phyloP scores from a whole-genome alignment of 2,113 vertebrate species.

The Tretioscincus oriximinensis region DNA sequence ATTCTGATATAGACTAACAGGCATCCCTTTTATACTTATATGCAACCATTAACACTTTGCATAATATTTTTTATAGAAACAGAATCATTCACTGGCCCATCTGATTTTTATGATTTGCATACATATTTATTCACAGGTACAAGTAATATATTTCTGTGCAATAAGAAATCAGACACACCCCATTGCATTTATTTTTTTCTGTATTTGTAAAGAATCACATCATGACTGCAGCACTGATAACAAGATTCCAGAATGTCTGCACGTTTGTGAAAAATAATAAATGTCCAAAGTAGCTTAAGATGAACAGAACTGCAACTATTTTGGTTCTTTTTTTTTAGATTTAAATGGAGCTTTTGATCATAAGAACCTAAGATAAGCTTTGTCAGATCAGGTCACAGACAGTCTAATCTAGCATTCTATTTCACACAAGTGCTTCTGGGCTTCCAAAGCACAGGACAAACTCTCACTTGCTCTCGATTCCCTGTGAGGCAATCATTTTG shows the following conservation, averaged over 20 bases:
- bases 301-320: background rate
- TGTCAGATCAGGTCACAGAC: no score
- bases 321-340: background rate
- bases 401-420: no score
- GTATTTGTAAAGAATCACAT: background rate
- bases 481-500: no score
- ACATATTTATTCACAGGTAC: background rate
- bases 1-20: background rate
- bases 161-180: no score
- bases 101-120: background rate
- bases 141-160: background rate
- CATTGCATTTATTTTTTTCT: no score
- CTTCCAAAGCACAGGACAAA: no score
- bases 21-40: background rate
- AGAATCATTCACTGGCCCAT: background rate
- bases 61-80: background rate
- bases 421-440: no score
- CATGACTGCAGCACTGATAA: background rate
- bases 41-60: background rate
- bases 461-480: no score
- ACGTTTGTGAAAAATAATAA: no score
- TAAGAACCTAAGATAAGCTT: no score
- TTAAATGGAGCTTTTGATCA: background rate
- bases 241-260: background rate
- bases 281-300: background rate